phyloP scores from a whole-genome alignment of 2,113 vertebrate genomes.

The Jacana jacana region DNA sequence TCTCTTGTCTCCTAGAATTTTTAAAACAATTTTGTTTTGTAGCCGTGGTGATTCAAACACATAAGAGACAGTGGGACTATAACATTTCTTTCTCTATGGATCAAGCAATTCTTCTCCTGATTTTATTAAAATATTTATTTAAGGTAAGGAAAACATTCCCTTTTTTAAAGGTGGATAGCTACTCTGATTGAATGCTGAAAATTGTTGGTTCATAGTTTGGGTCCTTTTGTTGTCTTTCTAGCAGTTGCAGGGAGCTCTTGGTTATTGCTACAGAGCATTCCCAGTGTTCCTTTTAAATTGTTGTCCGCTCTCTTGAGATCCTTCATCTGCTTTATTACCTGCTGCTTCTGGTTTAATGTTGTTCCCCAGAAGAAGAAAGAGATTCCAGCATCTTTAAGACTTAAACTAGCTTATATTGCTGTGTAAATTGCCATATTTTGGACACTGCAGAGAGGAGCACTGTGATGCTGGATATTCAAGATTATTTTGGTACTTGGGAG shows the following conservation, averaged over 20 bases:
- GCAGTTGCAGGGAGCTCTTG: background rate
- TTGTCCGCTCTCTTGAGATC: background rate
- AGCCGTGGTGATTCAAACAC: background rate
- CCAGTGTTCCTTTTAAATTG: background rate
- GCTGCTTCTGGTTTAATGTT: background rate
- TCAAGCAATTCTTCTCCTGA: constrained; percentile 56
- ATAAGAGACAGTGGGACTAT: background rate
- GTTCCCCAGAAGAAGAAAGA: background rate
- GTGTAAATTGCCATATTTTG: background rate
- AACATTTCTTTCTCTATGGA: constrained; percentile 57
- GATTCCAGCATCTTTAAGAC: background rate
- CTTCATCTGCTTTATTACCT: background rate
- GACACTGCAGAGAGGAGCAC: background rate
- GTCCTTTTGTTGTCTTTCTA: background rate
- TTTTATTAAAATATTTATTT: constrained; percentile 57
- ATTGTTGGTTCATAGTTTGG: background rate
- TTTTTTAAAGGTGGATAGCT: background rate
- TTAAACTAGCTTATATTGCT: background rate
- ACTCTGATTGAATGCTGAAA: background rate
- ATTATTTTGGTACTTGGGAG: background rate
- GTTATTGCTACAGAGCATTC: background rate
- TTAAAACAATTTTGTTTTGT: background rate
- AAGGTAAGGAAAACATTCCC: constrained; percentile 68
- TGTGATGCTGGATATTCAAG: background rate
- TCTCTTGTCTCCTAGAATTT: background rate